A percentile compares a stretch with the other conserved stretches of the same genome.
Conservation (phyloP, 1,140 invertebrate genomes). For the Calliopsis andreniformis region DNA sequence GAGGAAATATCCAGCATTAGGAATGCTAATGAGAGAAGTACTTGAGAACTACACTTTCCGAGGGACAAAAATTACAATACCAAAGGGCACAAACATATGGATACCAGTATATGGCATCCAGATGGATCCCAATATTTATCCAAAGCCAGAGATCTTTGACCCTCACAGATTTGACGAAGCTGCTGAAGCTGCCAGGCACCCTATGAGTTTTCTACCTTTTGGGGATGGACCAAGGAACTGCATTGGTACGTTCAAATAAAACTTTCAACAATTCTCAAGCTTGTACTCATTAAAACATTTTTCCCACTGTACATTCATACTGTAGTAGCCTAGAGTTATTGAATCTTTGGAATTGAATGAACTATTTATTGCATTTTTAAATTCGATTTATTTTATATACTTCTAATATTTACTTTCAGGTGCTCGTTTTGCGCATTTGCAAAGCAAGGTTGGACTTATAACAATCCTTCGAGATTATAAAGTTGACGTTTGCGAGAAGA, state of each 20-base stretch:
- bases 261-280: too few species aligned
- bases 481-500: slow-evolving; percentile 72
- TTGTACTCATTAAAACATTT: too few species aligned
- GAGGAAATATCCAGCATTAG: slow-evolving; percentile 83
- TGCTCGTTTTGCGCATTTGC: slow-evolving; percentile 77
- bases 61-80: slow-evolving; percentile 76
- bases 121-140: slow-evolving; percentile 83
- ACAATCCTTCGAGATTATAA: slow-evolving; percentile 77
- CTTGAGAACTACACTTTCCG: slow-evolving; percentile 80
- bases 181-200: slow-evolving; percentile 78
- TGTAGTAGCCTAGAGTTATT: too few species aligned
- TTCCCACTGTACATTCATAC: too few species aligned
- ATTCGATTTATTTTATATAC: too few species aligned
- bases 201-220: slow-evolving; percentile 86
- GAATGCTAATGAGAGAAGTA: slow-evolving; percentile 79
- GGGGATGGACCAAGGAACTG: slow-evolving; percentile 88
- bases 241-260: slow-evolving; percentile 82
- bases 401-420: slow-evolving; percentile 62
- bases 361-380: too few species aligned
- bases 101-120: slow-evolving; percentile 82
- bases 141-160: slow-evolving; percentile 82
- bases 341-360: too few species aligned
- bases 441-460: slow-evolving; percentile 80
- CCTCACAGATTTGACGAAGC: slow-evolving; percentile 84
- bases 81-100: slow-evolving; percentile 76